Evolutionary conservation across 2,113 vertebrate species (phyloP), one percentile per base, ranked within the genome.

Genomic region (Monopterus albus): DNA sequence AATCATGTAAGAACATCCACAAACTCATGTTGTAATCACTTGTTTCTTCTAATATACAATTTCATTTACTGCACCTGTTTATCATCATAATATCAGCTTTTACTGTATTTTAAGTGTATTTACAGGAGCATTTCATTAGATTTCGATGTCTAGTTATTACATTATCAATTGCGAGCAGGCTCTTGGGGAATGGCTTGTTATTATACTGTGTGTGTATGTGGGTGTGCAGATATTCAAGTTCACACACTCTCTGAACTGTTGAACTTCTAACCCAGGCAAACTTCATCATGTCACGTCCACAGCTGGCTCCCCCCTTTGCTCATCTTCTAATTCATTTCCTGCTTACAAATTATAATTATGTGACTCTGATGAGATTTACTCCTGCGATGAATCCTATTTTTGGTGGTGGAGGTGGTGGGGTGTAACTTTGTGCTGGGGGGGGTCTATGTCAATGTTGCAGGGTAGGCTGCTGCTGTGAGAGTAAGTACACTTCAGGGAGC

Each of bases 251-350:
- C 58, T 55, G 20, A 72, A n/a, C 20, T 78, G 49, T 55, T 61
- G 43, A 73, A 67, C 56, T 33, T 61, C 39, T 61, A 21, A 14
- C 35, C 47, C 10, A 15, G 8, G 23, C 15, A 58, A 75, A 68
- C 49, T 20, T 66, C 2, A 23, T 4, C 1, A 8, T 13, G 20
- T 61, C 53, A 67, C 58, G 39, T 57, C 35, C 7, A 58, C 11
- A 3, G 18, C 18, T 25, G 25, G 13, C 47, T 71, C 50, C 50
- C 55, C 50, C 35, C 11, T 2, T 72, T 52, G 39, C 62, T 35
- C 59, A 49, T 57, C 51, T 53, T 31, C 29, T 70, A 60, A 76
- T 80, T 75, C 31, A 70, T 87, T 76, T 84, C 15, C 59, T 83
- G 61, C 61, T 51, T 26, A 64, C 60, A 81, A 55, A 33, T 75